Evolutionary conservation across 1,140 invertebrate species (phyloP), one percentile per base, ranked within the genome.

Genomic region (Drosophila grimshawi): DNA sequence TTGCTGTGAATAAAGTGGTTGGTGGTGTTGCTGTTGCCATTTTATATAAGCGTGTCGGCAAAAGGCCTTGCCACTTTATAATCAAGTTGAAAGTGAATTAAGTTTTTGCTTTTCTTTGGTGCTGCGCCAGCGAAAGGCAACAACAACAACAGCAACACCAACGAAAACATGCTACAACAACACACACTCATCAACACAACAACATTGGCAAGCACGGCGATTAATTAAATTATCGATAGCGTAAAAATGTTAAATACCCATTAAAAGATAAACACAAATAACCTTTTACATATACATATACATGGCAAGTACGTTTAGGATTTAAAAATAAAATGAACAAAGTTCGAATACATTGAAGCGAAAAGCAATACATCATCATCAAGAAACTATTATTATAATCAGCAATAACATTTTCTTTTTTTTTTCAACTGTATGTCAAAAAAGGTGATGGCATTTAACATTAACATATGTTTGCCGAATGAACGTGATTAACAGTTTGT

Each of bases 1-100:
- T 45, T 52, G 73, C 55, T 53, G 64, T 35, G 64, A 78, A 75
- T 63, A 57, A 48, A 64, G 61, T 62, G 64, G 57, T 66, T 64
- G 61, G 56, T 68, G 61, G 65, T 64, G 63, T 56, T 60, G 57
- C 49, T 29, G 43, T 52, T 67, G 67, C 51, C 43, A 65, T 79
- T 80, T 68, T 52, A 51, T 73, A 67, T 67, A 53, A 76, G 71
- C 67, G 56, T 45, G 1, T 19, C 32, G 55, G 67, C 55, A 61
- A 70, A 64, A 70, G 76, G 67, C 76, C 76, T 78, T 76, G 76
- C 67, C 61, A 66, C 66, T 70, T 70, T 62, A 65, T 61, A 68
- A 65, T 76, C 71, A 70, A 82, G 80, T 77, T 83, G 81, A 83
- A 83, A 83, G 80, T 83, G 81, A 83, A 83, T 83, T 83, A 76